Evolutionary conservation across 2,888 invertebrate genomes (phyloP), one percentile per base, ranked within the genome.

Genomic region (Pharmacophagus antenor): DNA sequence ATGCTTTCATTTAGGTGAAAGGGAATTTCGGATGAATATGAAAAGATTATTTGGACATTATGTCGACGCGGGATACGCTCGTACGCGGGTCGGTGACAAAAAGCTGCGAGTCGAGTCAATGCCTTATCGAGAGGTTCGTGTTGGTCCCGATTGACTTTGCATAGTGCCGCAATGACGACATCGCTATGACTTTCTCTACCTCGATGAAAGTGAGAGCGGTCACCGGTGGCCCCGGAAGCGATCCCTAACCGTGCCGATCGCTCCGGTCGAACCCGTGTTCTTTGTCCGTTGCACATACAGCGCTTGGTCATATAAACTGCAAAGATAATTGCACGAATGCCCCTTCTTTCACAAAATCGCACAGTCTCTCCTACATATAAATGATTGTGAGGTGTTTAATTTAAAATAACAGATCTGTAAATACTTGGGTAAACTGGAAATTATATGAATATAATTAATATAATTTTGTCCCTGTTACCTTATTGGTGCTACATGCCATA

Each of bases 121-220:
- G 37, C 46, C 18, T 18, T 51, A 51, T 31, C 18, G 51, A 47
- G 27, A 52, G 20, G 37, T 20, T 58, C 37, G 47, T 20, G 54
- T 18, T 20, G 27, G 22, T 55, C 27, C 37, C 50, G 55, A 55
- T 50, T 60, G 50, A 31, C 27, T 55, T 55, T 60, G 60, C 60
- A 60, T 55, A 60, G 55, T 44, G 50, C 49, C 27, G 59, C 53
- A 27, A 50, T 62, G 62, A 52, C 58, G 61, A 48, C 56, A 61
- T 53, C 61, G 54, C 54, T 21, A 8, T 41, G 52, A 75, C 77
- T 77, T 80, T 80, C 77, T 76, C 73, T 42, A 49, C 50, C 53
- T 20, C 70, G 64, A 70, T 61, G 77, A 75, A 77, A 79, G 78
- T 77, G 78, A 79, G 75, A 77, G 76, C 66, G 68, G 54, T 15